Evolutionary conservation across 2,888 invertebrate species (phyloP), one percentile per base, ranked within the genome.

Genomic region (Cremastinae sp.): DNA sequence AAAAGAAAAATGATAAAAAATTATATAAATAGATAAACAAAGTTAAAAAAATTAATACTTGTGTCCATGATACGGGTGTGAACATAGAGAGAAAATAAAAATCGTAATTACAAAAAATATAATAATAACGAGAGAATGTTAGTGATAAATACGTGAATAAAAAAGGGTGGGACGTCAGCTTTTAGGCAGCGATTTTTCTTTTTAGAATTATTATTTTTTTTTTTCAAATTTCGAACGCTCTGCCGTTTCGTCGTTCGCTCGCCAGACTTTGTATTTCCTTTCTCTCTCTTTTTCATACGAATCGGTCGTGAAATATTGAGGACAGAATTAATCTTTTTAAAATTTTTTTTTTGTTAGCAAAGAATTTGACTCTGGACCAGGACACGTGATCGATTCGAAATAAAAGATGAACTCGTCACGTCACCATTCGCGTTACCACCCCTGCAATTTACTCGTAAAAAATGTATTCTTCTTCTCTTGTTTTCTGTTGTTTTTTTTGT

Each of bases 371-470:
- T 28, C 45, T 51, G 73, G 43, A 73, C 51, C 49, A 76, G 35
- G 53, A 55, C 64, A 41, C 10, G 43, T 59, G 68, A 39, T 45
- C 28, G 64, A 77, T 35, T 59, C 53, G 49, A 66, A 53, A 18
- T 2, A 47, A 10, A 9, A 47, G 18, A 1, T 41, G 18, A 78
- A 81, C 80, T 83, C 83, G 83, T 86, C 85, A 84, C 86, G 85
- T 83, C 85, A 79, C 80, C 82, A 70, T 43, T 80, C 85, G 85
- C 88, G 88, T 83, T 84, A 87, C 88, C 89, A 89, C 80, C 88
- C 87, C 87, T 84, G 82, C 78, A 78, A 79, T 74, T 78, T 56
- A 71, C 64, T 84, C 81, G 78, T 84, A 84, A 84, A 83, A 78
- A 82, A 83, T 84, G 84, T 87, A 80, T 45, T 49, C 20, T 22